These are phyloP conservation scores for Tapirus indicus DNA, from an alignment of 2,797 vertebrate species.

Conservation along the genomic window DNA sequence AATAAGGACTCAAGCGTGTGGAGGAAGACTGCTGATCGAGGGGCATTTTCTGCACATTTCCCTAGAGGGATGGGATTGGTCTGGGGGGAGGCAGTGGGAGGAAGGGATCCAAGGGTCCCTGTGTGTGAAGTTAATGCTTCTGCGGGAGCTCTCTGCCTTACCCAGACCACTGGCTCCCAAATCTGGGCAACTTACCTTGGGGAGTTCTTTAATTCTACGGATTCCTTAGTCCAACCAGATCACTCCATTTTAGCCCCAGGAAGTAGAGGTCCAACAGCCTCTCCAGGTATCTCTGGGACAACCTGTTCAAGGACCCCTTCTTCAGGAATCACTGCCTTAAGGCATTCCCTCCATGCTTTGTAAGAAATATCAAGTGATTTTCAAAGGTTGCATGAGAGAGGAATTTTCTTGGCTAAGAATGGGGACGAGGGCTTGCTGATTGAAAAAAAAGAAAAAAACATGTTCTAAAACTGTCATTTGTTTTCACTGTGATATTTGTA, in stretches of 20 bases:
- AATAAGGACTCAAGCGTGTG: conserved; percentile 43
- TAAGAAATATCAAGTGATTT: conserved; percentile 23
- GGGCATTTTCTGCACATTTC: not conserved
- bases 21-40: conserved; percentile 65
- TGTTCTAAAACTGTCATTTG: conserved; percentile 70
- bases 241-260: not conserved
- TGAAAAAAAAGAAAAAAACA: not conserved
- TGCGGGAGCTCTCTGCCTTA: not conserved
- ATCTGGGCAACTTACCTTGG: not conserved
- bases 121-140: not conserved
- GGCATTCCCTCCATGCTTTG: not conserved
- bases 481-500: conserved; percentile 63
- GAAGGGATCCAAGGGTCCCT: not conserved
- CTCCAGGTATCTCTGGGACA: not conserved
- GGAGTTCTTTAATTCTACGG: not conserved
- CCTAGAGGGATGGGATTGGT: not conserved
- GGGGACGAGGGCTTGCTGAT: not conserved
- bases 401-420: conserved; percentile 8
- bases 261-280: not conserved
- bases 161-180: not conserved
- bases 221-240: not conserved
- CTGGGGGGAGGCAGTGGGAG: not conserved
- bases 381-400: not conserved
- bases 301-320: not conserved
- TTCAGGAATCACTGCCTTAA: not conserved